Conservation (phyloP, 2,888 invertebrate species). For the Athalia cordata region DNA sequence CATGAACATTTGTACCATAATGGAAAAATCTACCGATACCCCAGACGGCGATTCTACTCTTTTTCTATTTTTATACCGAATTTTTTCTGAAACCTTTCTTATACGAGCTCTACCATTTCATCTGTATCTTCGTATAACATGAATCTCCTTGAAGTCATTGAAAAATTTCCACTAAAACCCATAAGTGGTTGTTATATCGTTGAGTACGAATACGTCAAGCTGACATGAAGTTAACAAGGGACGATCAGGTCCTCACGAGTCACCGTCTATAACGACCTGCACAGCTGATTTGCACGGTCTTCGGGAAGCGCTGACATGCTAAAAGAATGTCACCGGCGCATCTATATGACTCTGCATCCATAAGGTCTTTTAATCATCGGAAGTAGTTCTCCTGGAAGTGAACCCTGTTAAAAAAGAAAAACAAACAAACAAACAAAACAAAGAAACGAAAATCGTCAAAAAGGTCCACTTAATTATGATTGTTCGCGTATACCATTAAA, state of each 20-base stretch:
- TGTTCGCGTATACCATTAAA: constrained; percentile 14
- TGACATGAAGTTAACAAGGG: constrained; percentile 61
- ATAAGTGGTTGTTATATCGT: constrained; percentile 43
- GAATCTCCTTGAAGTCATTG: constrained; percentile 3
- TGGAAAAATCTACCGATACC: too few relatives aligned
- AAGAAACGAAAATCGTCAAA: constrained; percentile 5
- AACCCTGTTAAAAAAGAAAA: neutral
- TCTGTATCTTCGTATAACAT: too few relatives aligned
- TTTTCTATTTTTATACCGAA: too few relatives aligned
- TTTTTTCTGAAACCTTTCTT: too few relatives aligned
- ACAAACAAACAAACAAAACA: constrained; percentile 1
- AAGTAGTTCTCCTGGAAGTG: neutral
- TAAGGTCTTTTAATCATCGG: constrained; percentile 1
- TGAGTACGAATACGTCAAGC: constrained; percentile 63
- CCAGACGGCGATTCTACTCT: too few relatives aligned
- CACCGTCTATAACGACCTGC: constrained; percentile 65
- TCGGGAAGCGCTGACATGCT: constrained; percentile 27
- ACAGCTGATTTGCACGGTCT: constrained; percentile 23
- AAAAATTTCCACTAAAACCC: neutral
- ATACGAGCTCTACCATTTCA: too few relatives aligned
- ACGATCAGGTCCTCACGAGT: constrained; percentile 56
- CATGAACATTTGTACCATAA: too few relatives aligned
- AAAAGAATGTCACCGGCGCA: constrained; percentile 16
- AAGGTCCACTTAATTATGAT: constrained; percentile 1
- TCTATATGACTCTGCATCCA: neutral